phyloP scores from a whole-genome alignment of 2,888 invertebrate genomes.

The Bugulina stolonifera region DNA sequence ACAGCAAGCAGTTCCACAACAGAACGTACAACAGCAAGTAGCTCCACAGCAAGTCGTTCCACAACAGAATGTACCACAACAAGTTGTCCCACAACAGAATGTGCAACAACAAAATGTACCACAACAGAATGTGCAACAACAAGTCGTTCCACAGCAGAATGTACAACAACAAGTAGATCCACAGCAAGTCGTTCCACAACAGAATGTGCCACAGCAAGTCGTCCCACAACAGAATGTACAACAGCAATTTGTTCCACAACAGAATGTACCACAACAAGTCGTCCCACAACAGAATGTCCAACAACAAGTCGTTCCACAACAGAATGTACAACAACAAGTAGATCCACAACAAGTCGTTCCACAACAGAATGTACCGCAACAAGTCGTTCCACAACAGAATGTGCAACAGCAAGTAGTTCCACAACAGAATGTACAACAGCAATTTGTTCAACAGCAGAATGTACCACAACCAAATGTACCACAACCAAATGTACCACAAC shows the following conservation, averaged over 20 bases:
- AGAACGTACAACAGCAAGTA: not conserved
- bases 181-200: not conserved
- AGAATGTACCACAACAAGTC: not conserved
- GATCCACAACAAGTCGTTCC: slow-evolving; percentile 2
- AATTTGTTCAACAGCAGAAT: not conserved
- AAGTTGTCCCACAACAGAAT: not conserved
- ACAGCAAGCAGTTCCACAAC: not conserved
- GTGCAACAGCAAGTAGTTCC: not conserved
- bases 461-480: not conserved
- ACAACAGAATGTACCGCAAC: not conserved
- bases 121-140: not conserved
- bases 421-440: not conserved
- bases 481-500: not conserved
- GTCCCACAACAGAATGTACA: not conserved
- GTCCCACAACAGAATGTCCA: not conserved
- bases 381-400: not conserved
- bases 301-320: not conserved
- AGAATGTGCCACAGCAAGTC: not conserved
- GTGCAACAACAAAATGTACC: not conserved
- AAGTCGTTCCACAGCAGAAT: not conserved
- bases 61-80: not conserved
- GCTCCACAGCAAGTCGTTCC: not conserved
- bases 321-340: not conserved
- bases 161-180: not conserved
- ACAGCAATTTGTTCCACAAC: not conserved